Percentiles rank a stretch among this genome's conserved stretches.
phyloP scores from a whole-genome alignment of 2,113 vertebrate species.

The Neogobius melanostomus region DNA sequence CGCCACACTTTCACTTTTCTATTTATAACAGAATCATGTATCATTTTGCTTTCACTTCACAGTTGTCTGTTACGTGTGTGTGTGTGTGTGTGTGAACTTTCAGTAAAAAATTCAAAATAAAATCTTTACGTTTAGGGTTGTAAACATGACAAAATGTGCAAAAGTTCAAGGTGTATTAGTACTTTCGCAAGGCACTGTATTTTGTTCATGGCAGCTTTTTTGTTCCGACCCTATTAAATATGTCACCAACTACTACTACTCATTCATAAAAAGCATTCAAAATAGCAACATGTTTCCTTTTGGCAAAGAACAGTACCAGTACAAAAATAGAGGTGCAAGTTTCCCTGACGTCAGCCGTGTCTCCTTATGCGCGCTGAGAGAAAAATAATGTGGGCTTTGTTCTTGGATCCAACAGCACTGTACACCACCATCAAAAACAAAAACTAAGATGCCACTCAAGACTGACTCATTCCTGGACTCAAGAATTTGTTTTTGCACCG shows the following conservation, averaged over 20 bases:
- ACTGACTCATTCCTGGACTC: conserved; percentile 49
- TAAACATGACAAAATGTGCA: too few species aligned
- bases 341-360: conserved; percentile 44
- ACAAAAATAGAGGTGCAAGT: conserved; percentile 49
- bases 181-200: too few species aligned
- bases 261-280: not conserved
- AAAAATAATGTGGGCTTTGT: conserved; percentile 37
- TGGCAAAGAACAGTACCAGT: not conserved
- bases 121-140: too few species aligned
- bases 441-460: conserved; percentile 21
- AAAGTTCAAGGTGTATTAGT: too few species aligned
- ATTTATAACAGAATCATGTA: too few species aligned
- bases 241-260: not conserved
- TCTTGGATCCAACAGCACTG: conserved; percentile 24
- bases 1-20: too few species aligned
- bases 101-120: too few species aligned
- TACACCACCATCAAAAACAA: conserved; percentile 19
- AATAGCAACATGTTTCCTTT: not conserved
- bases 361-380: conserved; percentile 11
- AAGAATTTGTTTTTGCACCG: conserved; percentile 29
- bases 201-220: too few species aligned
- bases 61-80: too few species aligned
- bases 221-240: too few species aligned
- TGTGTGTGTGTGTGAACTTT: too few species aligned
- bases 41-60: too few species aligned